Evolutionary conservation across 1,140 invertebrate species (phyloP), one percentile per base, ranked within the genome.

Genomic region (Drosophila parvula): DNA sequence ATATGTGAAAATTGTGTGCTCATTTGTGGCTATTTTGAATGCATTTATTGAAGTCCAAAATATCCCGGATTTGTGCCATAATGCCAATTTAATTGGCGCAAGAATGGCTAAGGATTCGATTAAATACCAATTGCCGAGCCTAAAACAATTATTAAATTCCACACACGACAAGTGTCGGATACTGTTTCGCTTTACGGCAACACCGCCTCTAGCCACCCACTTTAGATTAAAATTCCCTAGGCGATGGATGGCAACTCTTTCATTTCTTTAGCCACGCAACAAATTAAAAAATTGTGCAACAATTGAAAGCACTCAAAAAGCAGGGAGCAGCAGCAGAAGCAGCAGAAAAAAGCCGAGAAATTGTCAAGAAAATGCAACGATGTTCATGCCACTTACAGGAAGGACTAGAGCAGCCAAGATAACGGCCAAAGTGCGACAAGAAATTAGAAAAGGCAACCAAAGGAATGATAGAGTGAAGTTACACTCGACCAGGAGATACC

Each of bases 271-370:
- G 43, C 63, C 83, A 83, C 60, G 83, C 71, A 88, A 79, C 76
- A 86, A 86, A 86, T 88, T 88, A 86, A 86, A 86, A 86, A 88
- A 88, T 88, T 88, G 84, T 88, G 83, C 83, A 88, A 83, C 84
- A 88, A 88, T 88, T 83, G 84, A 79, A 86, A 79, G 83, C 76
- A 74, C 64, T 70, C 74, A 78, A 68, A 88, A 73, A 79, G 64
- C 64, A 70, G 40, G 32, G 51, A 58, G 36, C 50, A 22, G 44
- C 5, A 14, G 32, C 16, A 38, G 36, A 12, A 57, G 38, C 48
- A 59, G 45, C 53, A 51, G 64, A 59, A 63, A 57, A 61, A 78
- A 76, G 44, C 34, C 40, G 40, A 78, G 50, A 75, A 82, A 86
- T 88, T 86, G 83, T 80, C 83, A 83, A 67, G 76, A 82, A 88